Evolutionary conservation across 1,140 invertebrate species (phyloP).

Genomic region (Camponotus vicinus): DNA sequence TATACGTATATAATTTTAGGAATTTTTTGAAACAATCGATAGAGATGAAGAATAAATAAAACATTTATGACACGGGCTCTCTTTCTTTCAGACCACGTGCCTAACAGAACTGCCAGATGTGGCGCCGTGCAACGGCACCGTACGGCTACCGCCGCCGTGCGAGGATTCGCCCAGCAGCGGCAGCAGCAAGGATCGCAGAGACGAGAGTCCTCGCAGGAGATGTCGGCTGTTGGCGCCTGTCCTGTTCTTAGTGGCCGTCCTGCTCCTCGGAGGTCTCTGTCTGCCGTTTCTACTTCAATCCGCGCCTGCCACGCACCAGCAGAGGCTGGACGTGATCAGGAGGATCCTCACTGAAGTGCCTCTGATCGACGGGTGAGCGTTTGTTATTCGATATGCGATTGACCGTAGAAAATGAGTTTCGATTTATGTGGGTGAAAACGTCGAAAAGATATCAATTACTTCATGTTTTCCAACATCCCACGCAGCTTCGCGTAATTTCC

Average conservation of each 20-base stretch:
- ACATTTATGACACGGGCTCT: background rate
- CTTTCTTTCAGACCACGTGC: slow-evolving; percentile 85
- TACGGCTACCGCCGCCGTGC: slow-evolving; percentile 83
- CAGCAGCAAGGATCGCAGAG: slow-evolving; percentile 83
- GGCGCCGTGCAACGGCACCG: slow-evolving; percentile 85
- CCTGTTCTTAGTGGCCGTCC: slow-evolving; percentile 82
- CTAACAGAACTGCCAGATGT: slow-evolving; percentile 86
- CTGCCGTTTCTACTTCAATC: slow-evolving; percentile 85
- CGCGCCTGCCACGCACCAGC: slow-evolving; percentile 85
- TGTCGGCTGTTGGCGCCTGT: slow-evolving; percentile 84
- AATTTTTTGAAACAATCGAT: background rate
- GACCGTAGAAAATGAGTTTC: background rate
- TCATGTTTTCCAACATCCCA: background rate
- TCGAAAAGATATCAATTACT: background rate
- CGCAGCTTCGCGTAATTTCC: background rate
- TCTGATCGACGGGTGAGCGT: slow-evolving; percentile 88
- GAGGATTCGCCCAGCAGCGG: slow-evolving; percentile 84
- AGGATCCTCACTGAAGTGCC: slow-evolving; percentile 88
- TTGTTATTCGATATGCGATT: background rate
- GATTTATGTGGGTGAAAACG: background rate
- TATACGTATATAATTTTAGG: too few species aligned
- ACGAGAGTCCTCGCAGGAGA: slow-evolving; percentile 81
- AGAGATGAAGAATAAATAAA: background rate
- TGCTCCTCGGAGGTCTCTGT: slow-evolving; percentile 85
- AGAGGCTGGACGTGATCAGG: slow-evolving; percentile 86